Evolutionary conservation across 2,797 vertebrate species (phyloP), one percentile per base, ranked within the genome.

Genomic region (Podargus strigoides): DNA sequence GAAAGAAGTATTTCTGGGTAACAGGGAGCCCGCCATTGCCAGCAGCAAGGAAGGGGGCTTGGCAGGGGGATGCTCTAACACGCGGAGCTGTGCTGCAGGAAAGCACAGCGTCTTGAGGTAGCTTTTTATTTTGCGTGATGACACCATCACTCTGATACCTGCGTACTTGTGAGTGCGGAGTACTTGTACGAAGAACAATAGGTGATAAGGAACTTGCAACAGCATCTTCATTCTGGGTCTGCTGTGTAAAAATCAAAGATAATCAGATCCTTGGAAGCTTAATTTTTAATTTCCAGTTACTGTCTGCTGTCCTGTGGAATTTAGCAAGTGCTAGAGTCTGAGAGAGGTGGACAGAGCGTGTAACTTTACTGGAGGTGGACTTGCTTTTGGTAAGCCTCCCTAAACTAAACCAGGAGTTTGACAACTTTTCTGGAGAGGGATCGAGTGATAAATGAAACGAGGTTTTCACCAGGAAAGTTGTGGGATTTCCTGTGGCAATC

Each of bases 101-200:
- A 68, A 87, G 60, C 76, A 44, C n/a, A 9, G 64, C 49, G 63
- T 72, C 49, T 66, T 90, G 66, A n/a, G 60, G 58, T 2, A 64
- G 68, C 69, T 23, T 84, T 68, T 92, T 91, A 72, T 86, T 92
- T 69, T 0, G 27, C 47, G 64, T 63, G 49, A 52, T 95, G 85
- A 90, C 85, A 44, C 78, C 63, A 41, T n/a, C 44, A 68, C 76
- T 92, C 42, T 87, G 87, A 46, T 82, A 79, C 82, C 68, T 53
- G 75, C 3, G 2, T 69, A 18, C 42, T 50, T 77, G n/a, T 10
- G 64, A 87, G 64, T 63, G 32, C 1, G 3, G 58, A 44, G 30
- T 68, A 49, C 62, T 90, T 46, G 34, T 22, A 47, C 70, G 58
- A 80, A 70, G 47, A 70, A 90, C 80, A 93, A 59, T 27, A 77